Conservation (phyloP, 2,888 invertebrate species). For the Sepiola atlantica region DNA sequence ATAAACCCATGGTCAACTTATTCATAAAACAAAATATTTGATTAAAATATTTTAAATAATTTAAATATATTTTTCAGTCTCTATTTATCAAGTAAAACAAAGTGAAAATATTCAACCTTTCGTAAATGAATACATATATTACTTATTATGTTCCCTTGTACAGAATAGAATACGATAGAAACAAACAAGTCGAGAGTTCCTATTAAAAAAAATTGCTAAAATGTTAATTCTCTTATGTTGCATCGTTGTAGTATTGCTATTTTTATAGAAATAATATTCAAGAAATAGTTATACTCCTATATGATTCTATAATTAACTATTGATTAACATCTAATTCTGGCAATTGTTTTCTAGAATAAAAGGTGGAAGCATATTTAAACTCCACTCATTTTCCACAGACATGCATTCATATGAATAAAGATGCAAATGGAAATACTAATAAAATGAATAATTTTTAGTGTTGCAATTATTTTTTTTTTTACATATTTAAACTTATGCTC, state of each 20-base stretch:
- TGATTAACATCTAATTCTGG: neutral
- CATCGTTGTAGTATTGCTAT: neutral
- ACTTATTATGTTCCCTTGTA: neutral
- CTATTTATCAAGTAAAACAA: neutral
- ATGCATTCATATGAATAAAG: neutral
- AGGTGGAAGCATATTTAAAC: neutral
- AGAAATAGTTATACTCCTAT: neutral
- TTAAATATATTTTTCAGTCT: no score
- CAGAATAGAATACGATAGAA: neutral
- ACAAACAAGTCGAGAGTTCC: neutral
- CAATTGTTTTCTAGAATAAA: neutral
- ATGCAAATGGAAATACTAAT: neutral
- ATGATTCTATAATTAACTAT: neutral
- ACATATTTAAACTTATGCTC: neutral
- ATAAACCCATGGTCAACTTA: no score
- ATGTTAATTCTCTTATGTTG: neutral
- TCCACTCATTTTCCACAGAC: neutral
- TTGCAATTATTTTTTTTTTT: neutral
- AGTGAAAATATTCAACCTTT: neutral
- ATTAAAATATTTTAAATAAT: no score
- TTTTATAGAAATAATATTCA: neutral
- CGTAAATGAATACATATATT: neutral
- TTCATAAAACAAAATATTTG: no score
- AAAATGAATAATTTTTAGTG: neutral
- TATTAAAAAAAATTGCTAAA: neutral